Conservation (phyloP, 1,140 invertebrate species). For the Bombus breviceps region DNA sequence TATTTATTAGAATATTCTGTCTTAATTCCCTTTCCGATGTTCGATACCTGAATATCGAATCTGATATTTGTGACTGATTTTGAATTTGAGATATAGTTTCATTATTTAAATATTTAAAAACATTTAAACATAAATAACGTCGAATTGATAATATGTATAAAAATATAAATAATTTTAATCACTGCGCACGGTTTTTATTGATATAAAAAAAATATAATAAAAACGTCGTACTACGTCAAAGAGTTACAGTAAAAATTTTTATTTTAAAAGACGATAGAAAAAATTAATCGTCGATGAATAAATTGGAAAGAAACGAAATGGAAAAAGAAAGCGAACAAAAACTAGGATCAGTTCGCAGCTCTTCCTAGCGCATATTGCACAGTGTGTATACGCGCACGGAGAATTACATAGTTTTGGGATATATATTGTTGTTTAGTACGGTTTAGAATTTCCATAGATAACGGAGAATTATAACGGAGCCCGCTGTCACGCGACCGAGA, state of each 20-base stretch:
- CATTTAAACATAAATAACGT: neutral
- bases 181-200: neutral
- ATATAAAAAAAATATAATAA: neutral
- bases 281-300: neutral
- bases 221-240: neutral
- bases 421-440: slow-evolving; percentile 79
- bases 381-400: slow-evolving; percentile 61
- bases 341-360: slow-evolving; percentile 45
- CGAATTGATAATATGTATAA: too few relatives aligned
- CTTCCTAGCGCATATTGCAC: slow-evolving; percentile 67
- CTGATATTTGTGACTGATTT: neutral
- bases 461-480: slow-evolving; percentile 78
- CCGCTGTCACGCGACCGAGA: slow-evolving; percentile 70
- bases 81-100: too few relatives aligned
- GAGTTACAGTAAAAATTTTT: neutral
- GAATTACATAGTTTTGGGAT: slow-evolving; percentile 79
- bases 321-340: slow-evolving; percentile 52
- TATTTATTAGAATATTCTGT: neutral
- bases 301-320: neutral
- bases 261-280: neutral
- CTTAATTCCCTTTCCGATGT: neutral
- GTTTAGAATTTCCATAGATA: slow-evolving; percentile 81
- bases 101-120: neutral
- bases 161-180: too few relatives aligned
- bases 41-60: neutral